Conservation (phyloP, 2,888 invertebrate genomes). For the Argynnis bischoffii region DNA sequence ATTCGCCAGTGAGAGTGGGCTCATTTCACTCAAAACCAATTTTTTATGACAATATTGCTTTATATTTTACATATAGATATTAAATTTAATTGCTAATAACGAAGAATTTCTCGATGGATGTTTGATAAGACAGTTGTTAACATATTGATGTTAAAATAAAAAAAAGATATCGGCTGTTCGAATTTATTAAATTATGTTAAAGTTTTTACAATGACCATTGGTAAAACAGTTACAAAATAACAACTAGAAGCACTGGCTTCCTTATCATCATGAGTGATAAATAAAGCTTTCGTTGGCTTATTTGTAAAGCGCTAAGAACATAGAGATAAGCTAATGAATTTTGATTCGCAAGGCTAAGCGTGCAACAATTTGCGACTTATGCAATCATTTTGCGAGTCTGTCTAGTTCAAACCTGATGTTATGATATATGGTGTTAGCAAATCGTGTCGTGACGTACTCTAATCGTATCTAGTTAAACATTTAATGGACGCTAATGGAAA, state of each 20-base stretch:
- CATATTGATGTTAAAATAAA: background rate
- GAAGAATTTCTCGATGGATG: background rate
- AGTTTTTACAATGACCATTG: background rate
- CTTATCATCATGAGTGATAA: slow-evolving; percentile 31
- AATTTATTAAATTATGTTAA: background rate
- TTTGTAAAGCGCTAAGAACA: slow-evolving; percentile 34
- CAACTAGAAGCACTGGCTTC: slow-evolving; percentile 20
- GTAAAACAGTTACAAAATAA: slow-evolving; percentile 25
- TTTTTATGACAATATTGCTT: slow-evolving; percentile 18
- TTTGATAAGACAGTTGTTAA: background rate
- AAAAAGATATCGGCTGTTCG: background rate
- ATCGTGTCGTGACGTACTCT: slow-evolving; percentile 69
- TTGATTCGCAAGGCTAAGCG: slow-evolving; percentile 14
- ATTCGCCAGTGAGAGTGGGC: slow-evolving; percentile 54
- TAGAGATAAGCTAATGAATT: slow-evolving; percentile 35
- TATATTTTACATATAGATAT: slow-evolving; percentile 1
- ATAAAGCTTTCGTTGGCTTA: slow-evolving; percentile 30
- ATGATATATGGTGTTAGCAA: slow-evolving; percentile 72
- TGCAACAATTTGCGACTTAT: slow-evolving; percentile 32
- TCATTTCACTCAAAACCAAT: slow-evolving; percentile 36
- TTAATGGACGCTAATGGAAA: slow-evolving; percentile 80
- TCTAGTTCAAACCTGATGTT: slow-evolving; percentile 38
- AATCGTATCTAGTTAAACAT: slow-evolving; percentile 79
- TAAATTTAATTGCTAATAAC: slow-evolving; percentile 1
- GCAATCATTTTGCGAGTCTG: slow-evolving; percentile 27